Base-by-base conservation (phyloP, 2,113 vertebrate genomes). In the Anarrhichthys ocellatus region DNA sequence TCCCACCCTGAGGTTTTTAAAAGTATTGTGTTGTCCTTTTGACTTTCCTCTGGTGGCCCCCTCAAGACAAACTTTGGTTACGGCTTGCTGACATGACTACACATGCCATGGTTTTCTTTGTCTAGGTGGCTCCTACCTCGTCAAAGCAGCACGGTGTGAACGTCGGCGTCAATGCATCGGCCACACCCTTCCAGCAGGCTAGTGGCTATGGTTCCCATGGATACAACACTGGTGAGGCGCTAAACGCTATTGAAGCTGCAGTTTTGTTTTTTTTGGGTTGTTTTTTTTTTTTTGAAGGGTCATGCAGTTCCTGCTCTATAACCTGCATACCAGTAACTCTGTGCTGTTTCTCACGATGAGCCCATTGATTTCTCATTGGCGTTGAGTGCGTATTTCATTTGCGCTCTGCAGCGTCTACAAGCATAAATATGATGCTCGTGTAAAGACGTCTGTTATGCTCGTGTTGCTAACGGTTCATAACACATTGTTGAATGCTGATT, bases 91-190 rank as follows among this genome's bases (percentile, higher is more conserved):
- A 67, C 66, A 11, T 44, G 54, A 27, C 24, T 2, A 58, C 5
- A 6, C 6, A 17, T 48, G 5, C 22, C 4, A 2, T 50, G 22
- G 3, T 63, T 40, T 42, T 63, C 50, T 56, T 22, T 27, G 9
- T 58, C 42, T 82, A 99, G 98, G 97, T 99, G 93, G 97, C 97
- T 94, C 97, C 97, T 96, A 97, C 98, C 94, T 98, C 98, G 93
- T 98, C 98, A 82, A 99, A 99, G 93, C 98, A 99, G 94, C 98
- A 99, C 22, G 97, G 97, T 88, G 97, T 99, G 95, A 99, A 98
- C 93, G 97, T 99, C 66, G 97, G 97, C n/a, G 97, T 99, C 89
- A 99, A 97, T 10, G 97, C 98, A 50, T 97, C 98, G 9, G 98
- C 97, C 67, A 95, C 97, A 32, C 96, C 97, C 64, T 99, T 99